Evolutionary conservation across 2,888 invertebrate genomes (phyloP).

Genomic region (Leptopterna dolabrata): DNA sequence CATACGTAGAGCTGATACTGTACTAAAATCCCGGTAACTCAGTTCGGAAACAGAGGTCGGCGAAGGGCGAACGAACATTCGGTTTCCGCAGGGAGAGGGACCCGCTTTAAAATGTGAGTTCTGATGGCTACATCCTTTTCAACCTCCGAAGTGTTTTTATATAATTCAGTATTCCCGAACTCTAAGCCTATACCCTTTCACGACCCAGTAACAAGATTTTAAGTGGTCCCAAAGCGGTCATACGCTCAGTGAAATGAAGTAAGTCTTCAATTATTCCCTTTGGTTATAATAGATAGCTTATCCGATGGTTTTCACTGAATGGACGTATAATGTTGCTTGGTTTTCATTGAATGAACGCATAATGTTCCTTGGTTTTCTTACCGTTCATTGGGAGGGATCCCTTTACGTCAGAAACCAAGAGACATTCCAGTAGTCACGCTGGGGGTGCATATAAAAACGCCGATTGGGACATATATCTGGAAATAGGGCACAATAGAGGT

Average conservation of each 20-base stretch:
- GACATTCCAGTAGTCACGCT: too few species aligned
- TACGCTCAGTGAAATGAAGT: neutral
- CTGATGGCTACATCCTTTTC: slow-evolving; percentile 9
- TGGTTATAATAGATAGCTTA: too few species aligned
- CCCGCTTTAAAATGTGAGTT: slow-evolving; percentile 21
- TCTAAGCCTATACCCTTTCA: slow-evolving; percentile 12
- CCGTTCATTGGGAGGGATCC: too few species aligned
- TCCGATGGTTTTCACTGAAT: too few species aligned
- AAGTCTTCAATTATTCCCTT: neutral
- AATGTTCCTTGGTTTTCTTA: too few species aligned
- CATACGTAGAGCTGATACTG: neutral
- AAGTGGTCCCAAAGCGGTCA: slow-evolving; percentile 3
- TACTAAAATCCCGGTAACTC: slow-evolving; percentile 1
- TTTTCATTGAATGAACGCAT: too few species aligned
- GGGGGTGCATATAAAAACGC: too few species aligned
- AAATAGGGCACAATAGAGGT: too few species aligned
- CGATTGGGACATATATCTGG: too few species aligned
- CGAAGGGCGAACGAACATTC: neutral
- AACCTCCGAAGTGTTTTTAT: neutral
- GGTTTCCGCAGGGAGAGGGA: neutral
- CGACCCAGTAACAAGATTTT: slow-evolving; percentile 21
- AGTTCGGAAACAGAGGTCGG: neutral
- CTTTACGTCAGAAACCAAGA: too few species aligned
- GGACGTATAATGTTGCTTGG: too few species aligned
- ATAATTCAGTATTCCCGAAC: neutral